These are phyloP conservation scores for Eunapius fragilis DNA, from an alignment of 37 sponge, comb jelly and placozoan species.

Conservation along the genomic window DNA sequence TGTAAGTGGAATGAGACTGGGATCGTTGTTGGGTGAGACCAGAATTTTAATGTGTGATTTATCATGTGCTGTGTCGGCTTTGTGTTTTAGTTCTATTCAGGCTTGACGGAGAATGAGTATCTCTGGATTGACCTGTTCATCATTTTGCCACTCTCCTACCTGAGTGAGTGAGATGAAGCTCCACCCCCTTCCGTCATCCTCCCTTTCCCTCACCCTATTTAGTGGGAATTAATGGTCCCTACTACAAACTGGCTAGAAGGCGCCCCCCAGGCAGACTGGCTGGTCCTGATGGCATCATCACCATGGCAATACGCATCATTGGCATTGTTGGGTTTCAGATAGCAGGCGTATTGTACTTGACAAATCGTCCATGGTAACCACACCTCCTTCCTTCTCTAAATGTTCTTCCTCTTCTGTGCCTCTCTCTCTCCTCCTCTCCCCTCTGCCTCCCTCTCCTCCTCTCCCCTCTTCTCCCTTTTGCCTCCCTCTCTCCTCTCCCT, in stretches of 20 bases:
- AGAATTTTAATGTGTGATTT: too few species aligned
- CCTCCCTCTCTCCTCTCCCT: too few species aligned
- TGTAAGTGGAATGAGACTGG: too few species aligned
- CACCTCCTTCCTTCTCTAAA: background rate
- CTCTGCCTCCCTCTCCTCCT: background rate
- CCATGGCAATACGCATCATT: conserved; percentile 39
- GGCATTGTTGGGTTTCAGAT: conserved; percentile 36
- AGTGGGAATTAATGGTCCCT: conserved; percentile 74
- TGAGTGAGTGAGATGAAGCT: too few species aligned
- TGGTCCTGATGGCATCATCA: conserved; percentile 24
- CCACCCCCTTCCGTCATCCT: too few species aligned
- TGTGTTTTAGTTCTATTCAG: too few species aligned
- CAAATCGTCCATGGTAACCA: conserved; percentile 31
- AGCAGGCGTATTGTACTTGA: conserved; percentile 31
- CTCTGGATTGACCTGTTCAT: too few species aligned
- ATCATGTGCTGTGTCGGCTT: too few species aligned
- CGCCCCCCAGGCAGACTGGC: conserved; percentile 61
- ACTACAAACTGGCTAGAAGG: conserved; percentile 11
- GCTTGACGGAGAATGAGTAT: too few species aligned
- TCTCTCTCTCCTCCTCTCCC: background rate
- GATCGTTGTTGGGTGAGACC: too few species aligned
- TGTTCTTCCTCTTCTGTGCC: background rate
- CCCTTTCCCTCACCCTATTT: background rate
- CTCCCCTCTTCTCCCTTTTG: too few species aligned
- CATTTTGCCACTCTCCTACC: too few species aligned